These are phyloP conservation scores for Bradypodion ventrale DNA, from an alignment of 2,797 vertebrate species.

Conservation along the genomic window DNA sequence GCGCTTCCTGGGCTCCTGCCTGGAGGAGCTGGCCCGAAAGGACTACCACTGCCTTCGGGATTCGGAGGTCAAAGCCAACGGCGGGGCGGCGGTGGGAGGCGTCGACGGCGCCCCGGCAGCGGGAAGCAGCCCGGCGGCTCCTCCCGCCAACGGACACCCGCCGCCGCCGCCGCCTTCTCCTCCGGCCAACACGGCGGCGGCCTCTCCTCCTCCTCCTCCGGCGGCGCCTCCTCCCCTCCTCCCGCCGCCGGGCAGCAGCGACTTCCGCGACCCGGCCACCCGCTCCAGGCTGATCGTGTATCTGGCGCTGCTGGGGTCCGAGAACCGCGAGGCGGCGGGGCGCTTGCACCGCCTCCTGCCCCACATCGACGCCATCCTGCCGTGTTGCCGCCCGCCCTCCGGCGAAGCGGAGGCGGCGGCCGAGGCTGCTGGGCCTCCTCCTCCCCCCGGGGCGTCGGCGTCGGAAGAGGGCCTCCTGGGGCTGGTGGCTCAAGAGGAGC, in stretches of 20 bases:
- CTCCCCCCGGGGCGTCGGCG: slow-evolving; percentile 48
- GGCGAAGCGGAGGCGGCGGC: slow-evolving; percentile 59
- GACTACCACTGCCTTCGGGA: slow-evolving; percentile 87
- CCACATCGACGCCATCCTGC: slow-evolving; percentile 82
- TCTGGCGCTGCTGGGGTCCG: slow-evolving; percentile 89
- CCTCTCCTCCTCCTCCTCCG: background rate
- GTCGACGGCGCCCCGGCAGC: slow-evolving; percentile 52
- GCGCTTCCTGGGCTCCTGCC: slow-evolving; percentile 86
- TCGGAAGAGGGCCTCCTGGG: slow-evolving; percentile 67
- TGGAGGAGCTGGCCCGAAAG: slow-evolving; percentile 87
- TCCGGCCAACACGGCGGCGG: background rate
- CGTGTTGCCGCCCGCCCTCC: slow-evolving; percentile 65
- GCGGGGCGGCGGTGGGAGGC: slow-evolving; percentile 38
- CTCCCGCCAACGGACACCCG: background rate
- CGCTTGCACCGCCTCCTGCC: slow-evolving; percentile 88
- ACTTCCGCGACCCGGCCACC: slow-evolving; percentile 84
- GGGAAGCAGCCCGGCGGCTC: background rate
- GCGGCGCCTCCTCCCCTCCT: background rate
- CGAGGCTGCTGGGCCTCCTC: slow-evolving; percentile 65
- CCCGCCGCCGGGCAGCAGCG: slow-evolving; percentile 67
- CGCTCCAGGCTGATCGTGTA: slow-evolving; percentile 90
- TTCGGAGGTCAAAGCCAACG: slow-evolving; percentile 86
- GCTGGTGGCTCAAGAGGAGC: slow-evolving; percentile 80
- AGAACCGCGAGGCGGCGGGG: slow-evolving; percentile 91
- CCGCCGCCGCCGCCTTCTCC: slow-evolving; percentile 37